phyloP scores from a whole-genome alignment of 1,140 invertebrate species.

The Nylanderia fulva region DNA sequence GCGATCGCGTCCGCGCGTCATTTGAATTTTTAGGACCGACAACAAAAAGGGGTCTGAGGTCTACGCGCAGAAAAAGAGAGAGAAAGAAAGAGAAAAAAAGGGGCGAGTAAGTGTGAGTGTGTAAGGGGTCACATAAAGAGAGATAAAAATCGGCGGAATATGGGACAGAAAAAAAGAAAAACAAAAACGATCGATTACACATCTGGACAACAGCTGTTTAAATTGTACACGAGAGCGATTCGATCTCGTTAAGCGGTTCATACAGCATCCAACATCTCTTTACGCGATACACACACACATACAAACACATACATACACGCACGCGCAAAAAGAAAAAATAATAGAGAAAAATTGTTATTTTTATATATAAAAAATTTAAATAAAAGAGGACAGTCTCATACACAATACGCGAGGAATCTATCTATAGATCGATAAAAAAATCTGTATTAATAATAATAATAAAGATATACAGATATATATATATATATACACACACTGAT shows the following conservation, averaged over 20 bases:
- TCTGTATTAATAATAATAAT: constrained; percentile 31
- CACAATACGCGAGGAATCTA: not conserved
- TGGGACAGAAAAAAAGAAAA: not conserved
- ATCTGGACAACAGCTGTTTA: constrained; percentile 32
- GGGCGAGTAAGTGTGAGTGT: constrained; percentile 3
- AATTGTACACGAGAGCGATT: constrained; percentile 17
- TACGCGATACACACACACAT: not conserved
- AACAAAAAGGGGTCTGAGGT: not conserved
- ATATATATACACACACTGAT: constrained; percentile 10
- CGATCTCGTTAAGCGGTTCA: constrained; percentile 32
- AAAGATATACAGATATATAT: too few relatives aligned
- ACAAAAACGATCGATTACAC: constrained; percentile 13
- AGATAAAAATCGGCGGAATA: not conserved
- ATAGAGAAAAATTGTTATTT: not conserved
- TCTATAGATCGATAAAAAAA: not conserved
- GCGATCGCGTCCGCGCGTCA: constrained; percentile 20
- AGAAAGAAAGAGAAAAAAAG: not conserved
- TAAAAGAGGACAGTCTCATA: not conserved
- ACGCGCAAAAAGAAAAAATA: not conserved
- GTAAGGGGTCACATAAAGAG: not conserved
- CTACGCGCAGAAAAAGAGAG: not conserved
- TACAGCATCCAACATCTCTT: constrained; percentile 42
- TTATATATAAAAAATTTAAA: not conserved
- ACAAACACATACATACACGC: too few relatives aligned
- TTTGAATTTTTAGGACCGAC: not conserved